Evolutionary conservation across 2,888 invertebrate species (phyloP).

Genomic region (Gandaritis pyraliata): DNA sequence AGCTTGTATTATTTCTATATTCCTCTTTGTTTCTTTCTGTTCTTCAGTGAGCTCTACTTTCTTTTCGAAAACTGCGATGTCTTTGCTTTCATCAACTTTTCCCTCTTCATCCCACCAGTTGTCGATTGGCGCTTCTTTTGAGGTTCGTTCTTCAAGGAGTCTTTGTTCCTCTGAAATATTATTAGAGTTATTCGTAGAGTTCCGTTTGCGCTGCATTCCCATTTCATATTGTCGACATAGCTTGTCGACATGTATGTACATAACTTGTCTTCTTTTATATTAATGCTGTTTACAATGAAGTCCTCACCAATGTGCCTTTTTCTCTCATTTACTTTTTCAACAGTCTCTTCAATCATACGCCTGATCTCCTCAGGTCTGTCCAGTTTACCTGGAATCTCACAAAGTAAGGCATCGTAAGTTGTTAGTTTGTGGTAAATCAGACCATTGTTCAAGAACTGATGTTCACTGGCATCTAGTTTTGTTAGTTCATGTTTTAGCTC

Average conservation of each 20-base stretch:
- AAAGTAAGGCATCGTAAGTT: slow-evolving; percentile 53
- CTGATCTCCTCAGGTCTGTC: slow-evolving; percentile 50
- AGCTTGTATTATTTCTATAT: slow-evolving; percentile 60
- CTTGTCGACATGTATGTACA: no score
- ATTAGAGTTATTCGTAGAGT: no score
- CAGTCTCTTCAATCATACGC: slow-evolving; percentile 46
- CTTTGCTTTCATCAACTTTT: slow-evolving; percentile 23
- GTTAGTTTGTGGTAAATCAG: slow-evolving; percentile 56
- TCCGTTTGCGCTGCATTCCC: neutral
- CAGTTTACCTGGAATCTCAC: slow-evolving; percentile 45
- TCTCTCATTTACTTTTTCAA: slow-evolving; percentile 48
- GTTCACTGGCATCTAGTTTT: slow-evolving; percentile 57
- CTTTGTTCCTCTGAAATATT: slow-evolving; percentile 25
- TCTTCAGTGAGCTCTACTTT: slow-evolving; percentile 54
- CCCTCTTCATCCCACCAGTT: slow-evolving; percentile 55
- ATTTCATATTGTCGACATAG: neutral
- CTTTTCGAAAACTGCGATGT: slow-evolving; percentile 30
- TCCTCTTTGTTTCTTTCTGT: slow-evolving; percentile 46
- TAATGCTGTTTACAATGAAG: neutral
- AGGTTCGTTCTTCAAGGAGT: slow-evolving; percentile 9
- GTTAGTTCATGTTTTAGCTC: slow-evolving; percentile 62
- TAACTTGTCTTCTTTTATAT: neutral
- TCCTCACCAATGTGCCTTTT: slow-evolving; percentile 37
- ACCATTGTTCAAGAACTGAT: slow-evolving; percentile 57
- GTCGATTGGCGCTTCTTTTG: slow-evolving; percentile 20